These are phyloP conservation scores for Fabriciana adippe DNA, from an alignment of 2,888 invertebrate genomes.

Conservation along the genomic window DNA sequence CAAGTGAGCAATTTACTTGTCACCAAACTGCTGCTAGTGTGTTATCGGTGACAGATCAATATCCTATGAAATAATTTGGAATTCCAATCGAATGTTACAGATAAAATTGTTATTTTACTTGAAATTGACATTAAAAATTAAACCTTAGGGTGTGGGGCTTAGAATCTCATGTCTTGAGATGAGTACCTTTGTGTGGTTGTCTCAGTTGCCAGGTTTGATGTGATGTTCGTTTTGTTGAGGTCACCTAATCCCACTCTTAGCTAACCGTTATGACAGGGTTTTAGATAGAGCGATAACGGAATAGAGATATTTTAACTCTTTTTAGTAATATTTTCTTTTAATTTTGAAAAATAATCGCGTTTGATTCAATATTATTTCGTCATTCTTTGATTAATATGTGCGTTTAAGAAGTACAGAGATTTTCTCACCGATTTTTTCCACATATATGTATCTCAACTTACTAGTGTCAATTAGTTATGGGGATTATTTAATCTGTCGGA, in stretches of 20 bases:
- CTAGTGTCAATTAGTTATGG: conserved; percentile 33
- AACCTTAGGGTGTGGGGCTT: conserved; percentile 45
- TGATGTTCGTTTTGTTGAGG: conserved; percentile 74
- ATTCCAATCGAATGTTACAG: conserved; percentile 71
- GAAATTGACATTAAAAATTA: conserved; percentile 44
- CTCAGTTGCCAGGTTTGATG: conserved; percentile 32
- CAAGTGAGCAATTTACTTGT: conserved; percentile 73
- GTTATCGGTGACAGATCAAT: conserved; percentile 80
- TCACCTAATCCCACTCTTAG: conserved; percentile 76
- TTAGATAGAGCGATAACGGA: conserved; percentile 66
- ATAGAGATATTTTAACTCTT: conserved; percentile 48
- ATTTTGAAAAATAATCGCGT: background rate
- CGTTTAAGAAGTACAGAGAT: background rate
- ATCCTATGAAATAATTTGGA: conserved; percentile 71
- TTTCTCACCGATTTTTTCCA: background rate
- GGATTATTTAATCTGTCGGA: conserved; percentile 31
- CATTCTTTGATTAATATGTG: background rate
- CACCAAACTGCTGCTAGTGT: conserved; percentile 69
- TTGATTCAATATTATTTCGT: background rate
- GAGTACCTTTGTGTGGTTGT: conserved; percentile 23
- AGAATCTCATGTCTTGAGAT: conserved; percentile 35
- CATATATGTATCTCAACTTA: background rate
- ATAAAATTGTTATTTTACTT: conserved; percentile 48
- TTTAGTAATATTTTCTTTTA: conserved; percentile 31
- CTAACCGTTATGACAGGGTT: conserved; percentile 81